Conservation (phyloP, 2,888 invertebrate genomes). For the Zeuzera pyrina region DNA sequence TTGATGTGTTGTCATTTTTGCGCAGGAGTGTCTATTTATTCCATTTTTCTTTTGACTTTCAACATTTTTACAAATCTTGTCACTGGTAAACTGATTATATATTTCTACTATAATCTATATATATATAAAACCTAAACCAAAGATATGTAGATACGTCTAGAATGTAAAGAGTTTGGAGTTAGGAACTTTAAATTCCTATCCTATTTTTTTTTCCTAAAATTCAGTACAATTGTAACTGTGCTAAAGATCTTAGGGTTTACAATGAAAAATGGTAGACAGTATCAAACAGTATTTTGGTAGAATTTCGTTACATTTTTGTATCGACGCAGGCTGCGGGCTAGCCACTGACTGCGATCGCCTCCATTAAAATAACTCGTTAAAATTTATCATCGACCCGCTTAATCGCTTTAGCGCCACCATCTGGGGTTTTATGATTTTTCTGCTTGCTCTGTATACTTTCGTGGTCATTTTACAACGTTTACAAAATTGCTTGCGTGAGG, state of each 20-base stretch:
- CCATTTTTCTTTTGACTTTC: constrained; percentile 3
- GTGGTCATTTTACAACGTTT: constrained; percentile 64
- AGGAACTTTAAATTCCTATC: no score
- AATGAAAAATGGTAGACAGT: constrained; percentile 39
- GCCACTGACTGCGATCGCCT: constrained; percentile 70
- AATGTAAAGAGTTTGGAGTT: no score
- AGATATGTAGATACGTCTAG: no score
- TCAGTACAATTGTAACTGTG: no score
- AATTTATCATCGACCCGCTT: constrained; percentile 73
- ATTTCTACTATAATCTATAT: no score
- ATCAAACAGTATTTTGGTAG: constrained; percentile 54
- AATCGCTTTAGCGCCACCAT: constrained; percentile 72
- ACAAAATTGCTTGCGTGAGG: constrained; percentile 55
- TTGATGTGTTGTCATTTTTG: constrained; percentile 54
- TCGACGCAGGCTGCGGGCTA: constrained; percentile 59
- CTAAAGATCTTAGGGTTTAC: no score
- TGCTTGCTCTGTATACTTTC: constrained; percentile 65
- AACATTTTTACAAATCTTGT: no score
- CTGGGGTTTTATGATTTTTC: constrained; percentile 73
- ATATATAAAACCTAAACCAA: no score
- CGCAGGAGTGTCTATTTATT: constrained; percentile 25
- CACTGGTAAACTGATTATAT: no score
- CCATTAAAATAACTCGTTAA: constrained; percentile 74
- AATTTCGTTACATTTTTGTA: constrained; percentile 68
- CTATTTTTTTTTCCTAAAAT: no score